A percentile compares a stretch with the other conserved stretches of the same genome.
Evolutionary conservation across 2,888 invertebrate species (phyloP).

Genomic region (Ptycholaimellus sp.): DNA sequence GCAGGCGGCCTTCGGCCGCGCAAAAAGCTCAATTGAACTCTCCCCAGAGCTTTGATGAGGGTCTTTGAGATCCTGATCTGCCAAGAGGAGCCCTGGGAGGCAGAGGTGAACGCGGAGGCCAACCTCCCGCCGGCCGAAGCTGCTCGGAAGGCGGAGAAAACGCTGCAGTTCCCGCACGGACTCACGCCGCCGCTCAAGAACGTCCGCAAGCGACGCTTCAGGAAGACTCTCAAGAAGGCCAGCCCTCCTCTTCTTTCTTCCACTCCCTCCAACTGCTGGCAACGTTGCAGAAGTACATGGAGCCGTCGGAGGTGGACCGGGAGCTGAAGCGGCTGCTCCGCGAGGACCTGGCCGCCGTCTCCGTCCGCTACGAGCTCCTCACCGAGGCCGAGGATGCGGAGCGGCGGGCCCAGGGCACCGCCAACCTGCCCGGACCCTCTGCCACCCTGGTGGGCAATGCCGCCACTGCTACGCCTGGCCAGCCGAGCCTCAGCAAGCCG

Average conservation of each 20-base stretch:
- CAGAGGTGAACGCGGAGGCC: not conserved
- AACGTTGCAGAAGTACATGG: constrained; percentile 41
- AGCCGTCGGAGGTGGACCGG: constrained; percentile 89
- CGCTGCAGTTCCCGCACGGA: constrained; percentile 79
- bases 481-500: too few relatives aligned
- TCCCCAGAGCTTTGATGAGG: not conserved
- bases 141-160: constrained; percentile 59
- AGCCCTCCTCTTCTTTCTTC: not conserved
- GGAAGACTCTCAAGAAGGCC: constrained; percentile 75
- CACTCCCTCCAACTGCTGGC: not conserved
- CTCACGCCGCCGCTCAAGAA: constrained; percentile 84
- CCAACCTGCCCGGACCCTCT: too few relatives aligned
- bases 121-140: constrained; percentile 37
- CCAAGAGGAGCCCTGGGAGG: not conserved
- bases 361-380: constrained; percentile 18
- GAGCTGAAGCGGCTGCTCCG: constrained; percentile 75
- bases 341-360: constrained; percentile 17
- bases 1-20: too few relatives aligned
- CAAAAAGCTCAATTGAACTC: constrained; percentile 3
- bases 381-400: constrained; percentile 13
- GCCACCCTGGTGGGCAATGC: too few relatives aligned
- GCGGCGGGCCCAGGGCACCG: too few relatives aligned
- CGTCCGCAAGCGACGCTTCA: constrained; percentile 63
- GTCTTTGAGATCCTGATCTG: not conserved
- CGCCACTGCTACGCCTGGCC: not conserved